Conservation (phyloP, 2,113 vertebrate species). For the Notothenia coriiceps region DNA sequence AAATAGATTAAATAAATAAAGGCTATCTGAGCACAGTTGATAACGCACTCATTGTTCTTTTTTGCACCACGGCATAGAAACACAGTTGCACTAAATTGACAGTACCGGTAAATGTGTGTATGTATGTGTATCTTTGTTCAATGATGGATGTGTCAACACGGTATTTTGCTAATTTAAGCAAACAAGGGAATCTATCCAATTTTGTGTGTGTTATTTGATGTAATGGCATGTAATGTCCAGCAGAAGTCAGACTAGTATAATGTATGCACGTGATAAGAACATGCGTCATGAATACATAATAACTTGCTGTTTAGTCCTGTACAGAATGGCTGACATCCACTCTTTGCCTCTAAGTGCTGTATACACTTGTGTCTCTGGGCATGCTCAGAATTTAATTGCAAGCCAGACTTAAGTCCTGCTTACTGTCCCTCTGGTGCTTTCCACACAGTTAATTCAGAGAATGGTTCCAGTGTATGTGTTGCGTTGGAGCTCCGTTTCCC, state of each 20-base stretch:
- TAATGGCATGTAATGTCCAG: constrained; percentile 75
- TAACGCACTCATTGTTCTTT: constrained; percentile 3
- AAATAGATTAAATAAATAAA: constrained; percentile 85
- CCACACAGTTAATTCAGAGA: constrained; percentile 58
- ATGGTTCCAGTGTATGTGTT: constrained; percentile 42
- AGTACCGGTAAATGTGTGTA: not conserved
- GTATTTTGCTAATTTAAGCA: not conserved
- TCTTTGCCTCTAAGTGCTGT: constrained; percentile 8
- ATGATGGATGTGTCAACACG: not conserved
- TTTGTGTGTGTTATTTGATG: constrained; percentile 28
- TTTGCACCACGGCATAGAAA: not conserved
- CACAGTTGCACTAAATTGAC: not conserved
- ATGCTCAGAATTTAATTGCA: constrained; percentile 27
- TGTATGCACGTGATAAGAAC: constrained; percentile 25
- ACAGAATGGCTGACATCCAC: not conserved
- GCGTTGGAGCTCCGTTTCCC: constrained; percentile 45
- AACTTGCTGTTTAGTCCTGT: constrained; percentile 1
- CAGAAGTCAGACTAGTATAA: constrained; percentile 78
- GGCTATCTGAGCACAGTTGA: constrained; percentile 21
- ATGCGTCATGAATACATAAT: constrained; percentile 24
- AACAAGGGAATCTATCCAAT: rapidly evolving
- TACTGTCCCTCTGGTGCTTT: constrained; percentile 55
- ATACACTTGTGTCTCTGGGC: constrained; percentile 20
- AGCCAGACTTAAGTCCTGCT: constrained; percentile 45
- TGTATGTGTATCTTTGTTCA: not conserved